Conservation (phyloP, 2,888 invertebrate species). For the Torymus tubicola region DNA sequence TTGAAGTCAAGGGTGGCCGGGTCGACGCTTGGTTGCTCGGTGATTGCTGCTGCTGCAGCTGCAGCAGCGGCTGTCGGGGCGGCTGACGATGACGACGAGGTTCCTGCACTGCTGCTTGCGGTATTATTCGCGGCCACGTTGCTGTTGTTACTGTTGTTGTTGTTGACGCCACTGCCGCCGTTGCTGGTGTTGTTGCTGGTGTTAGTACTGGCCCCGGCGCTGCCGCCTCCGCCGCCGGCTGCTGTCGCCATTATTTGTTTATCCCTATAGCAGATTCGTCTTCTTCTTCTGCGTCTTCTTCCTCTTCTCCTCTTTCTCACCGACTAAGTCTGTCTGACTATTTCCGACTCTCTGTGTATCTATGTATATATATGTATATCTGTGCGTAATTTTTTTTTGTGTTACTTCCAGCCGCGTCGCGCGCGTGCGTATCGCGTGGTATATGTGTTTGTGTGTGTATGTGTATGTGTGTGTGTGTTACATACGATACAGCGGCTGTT, state of each 20-base stretch:
- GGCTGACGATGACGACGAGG: background rate
- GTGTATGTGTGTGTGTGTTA: too few species aligned
- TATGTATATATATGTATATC: too few species aligned
- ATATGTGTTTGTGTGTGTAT: too few species aligned
- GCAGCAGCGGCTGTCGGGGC: conserved; percentile 9
- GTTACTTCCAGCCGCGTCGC: too few species aligned
- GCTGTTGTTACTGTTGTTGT: background rate
- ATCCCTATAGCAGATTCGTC: background rate
- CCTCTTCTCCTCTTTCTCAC: too few species aligned
- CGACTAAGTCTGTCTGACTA: too few species aligned
- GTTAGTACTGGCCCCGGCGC: background rate
- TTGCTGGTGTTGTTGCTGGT: background rate
- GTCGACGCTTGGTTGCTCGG: conserved; percentile 78
- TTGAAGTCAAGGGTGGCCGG: conserved; percentile 87
- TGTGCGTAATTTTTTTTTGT: too few species aligned
- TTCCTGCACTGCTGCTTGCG: background rate
- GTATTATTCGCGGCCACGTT: background rate
- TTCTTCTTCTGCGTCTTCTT: too few species aligned
- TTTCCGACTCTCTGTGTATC: too few species aligned
- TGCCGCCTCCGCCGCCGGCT: conserved; percentile 10
- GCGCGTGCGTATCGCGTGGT: too few species aligned
- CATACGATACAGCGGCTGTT: too few species aligned
- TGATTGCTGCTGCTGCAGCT: conserved; percentile 53
- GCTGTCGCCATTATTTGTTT: conserved; percentile 45
- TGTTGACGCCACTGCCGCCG: background rate